Conservation (phyloP, 2,888 invertebrate species). For the Stenodera caucasica region DNA sequence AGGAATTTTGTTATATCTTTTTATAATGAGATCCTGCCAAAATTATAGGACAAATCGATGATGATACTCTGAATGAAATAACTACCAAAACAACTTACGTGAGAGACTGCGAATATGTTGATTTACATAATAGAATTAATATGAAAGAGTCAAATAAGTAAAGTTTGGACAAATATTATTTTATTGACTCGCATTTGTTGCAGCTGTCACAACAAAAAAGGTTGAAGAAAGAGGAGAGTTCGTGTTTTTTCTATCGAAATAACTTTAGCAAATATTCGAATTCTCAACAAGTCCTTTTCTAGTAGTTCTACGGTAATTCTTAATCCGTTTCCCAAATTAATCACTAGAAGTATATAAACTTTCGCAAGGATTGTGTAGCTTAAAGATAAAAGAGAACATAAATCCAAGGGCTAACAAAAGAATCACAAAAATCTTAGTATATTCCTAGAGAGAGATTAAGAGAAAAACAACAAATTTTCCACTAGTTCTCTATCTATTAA, state of each 20-base stretch:
- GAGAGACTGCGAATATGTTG: no score
- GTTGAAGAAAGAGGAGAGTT: constrained; percentile 6
- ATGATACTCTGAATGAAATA: no score
- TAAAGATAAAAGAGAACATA: constrained; percentile 48
- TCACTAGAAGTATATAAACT: constrained; percentile 49
- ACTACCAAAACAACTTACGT: no score
- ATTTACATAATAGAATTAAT: not conserved
- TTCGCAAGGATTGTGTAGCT: constrained; percentile 46
- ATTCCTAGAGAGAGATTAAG: not conserved
- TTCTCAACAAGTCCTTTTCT: constrained; percentile 30
- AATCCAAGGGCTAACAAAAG: constrained; percentile 47
- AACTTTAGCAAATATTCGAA: constrained; percentile 26
- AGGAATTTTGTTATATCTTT: not conserved
- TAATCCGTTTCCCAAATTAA: constrained; percentile 49
- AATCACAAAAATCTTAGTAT: constrained; percentile 31
- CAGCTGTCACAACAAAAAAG: not conserved
- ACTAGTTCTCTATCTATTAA: constrained; percentile 6
- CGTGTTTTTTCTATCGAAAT: constrained; percentile 2
- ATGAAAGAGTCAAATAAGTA: not conserved
- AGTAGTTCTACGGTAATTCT: constrained; percentile 46
- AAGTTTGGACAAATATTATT: not conserved
- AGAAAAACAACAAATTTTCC: constrained; percentile 8
- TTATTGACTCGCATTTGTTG: not conserved
- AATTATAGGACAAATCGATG: not conserved
- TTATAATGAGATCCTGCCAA: not conserved